Percentiles rank a stretch among this genome's conserved stretches.
These are phyloP conservation scores for Cryptus viduatorius DNA, from an alignment of 2,888 invertebrate genomes.

Conservation along the genomic window DNA sequence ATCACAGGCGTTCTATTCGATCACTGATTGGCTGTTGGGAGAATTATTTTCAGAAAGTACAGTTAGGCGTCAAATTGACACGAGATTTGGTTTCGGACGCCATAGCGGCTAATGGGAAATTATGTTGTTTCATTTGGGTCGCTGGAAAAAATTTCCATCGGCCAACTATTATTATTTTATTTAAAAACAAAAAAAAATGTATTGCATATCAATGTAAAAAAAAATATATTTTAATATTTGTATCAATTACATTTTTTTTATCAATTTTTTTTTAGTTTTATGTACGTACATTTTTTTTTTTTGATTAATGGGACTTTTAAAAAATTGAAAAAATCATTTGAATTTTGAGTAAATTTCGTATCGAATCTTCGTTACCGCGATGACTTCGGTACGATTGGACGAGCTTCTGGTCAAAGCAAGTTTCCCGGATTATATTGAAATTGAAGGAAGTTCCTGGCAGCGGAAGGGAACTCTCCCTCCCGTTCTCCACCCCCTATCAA, in stretches of 20 bases:
- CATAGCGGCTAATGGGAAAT: not conserved
- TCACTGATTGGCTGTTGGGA: too few relatives aligned
- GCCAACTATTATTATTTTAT: not conserved
- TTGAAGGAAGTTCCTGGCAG: constrained; percentile 78
- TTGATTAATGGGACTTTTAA: not conserved
- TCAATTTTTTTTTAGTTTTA: too few relatives aligned
- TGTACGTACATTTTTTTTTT: too few relatives aligned
- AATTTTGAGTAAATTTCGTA: not conserved
- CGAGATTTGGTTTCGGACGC: not conserved
- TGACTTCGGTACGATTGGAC: not conserved
- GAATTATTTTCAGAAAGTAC: not conserved
- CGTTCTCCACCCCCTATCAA: constrained; percentile 17
- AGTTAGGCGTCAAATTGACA: not conserved
- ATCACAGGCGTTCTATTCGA: too few relatives aligned
- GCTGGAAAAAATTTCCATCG: not conserved
- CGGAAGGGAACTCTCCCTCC: constrained; percentile 41
- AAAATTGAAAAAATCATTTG: not conserved
- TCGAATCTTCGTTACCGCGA: not conserved
- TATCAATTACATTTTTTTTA: too few relatives aligned
- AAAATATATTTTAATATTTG: too few relatives aligned
- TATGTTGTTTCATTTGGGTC: not conserved
- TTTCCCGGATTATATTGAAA: constrained; percentile 78
- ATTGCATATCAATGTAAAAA: too few relatives aligned
- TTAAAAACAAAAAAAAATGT: too few relatives aligned
- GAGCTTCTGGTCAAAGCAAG: constrained; percentile 14